Base-by-base conservation (phyloP, 2,113 vertebrate genomes). In the Xenopus borealis region DNA sequence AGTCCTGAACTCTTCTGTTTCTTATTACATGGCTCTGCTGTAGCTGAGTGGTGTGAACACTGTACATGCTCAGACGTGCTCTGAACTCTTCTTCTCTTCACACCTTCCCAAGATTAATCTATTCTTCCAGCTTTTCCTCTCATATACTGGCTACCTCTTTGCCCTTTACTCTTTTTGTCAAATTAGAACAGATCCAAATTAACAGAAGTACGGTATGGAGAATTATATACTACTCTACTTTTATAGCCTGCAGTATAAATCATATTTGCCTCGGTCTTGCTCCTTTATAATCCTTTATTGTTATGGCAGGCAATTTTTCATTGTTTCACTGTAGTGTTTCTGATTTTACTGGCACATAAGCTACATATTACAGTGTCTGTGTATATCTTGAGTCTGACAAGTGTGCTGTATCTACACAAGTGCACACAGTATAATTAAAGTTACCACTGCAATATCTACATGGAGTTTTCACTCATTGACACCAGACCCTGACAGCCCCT, bases 261-360 rank as follows among this genome's bases (percentile, higher is more conserved):
- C 18, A 13, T 13, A 61, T 52, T 23, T 65, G 62, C 19, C 14
- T 40, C 30, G 59, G 52, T 59, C 19, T 58, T 66, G 55, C 57
- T 19, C 53, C 33, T 73, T 73, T 66, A 66, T 47, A 65, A 73
- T 65, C 61, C 47, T 72, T 44, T 9, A 19, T 66, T 57, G 27
- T 57, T 46, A 62, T 61, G 5, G 33, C 33, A 40, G 33, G 33
- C 33, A 40, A 40, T 40, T 40, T 40, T 40, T 40, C 33, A 40
- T 9, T 40, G 33, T 40, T 40, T 9, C 33, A 40, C 33, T 40
- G 33, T 40, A 40, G 33, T 40, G 33, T 40, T 40, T 40, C 33
- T 40, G 33, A 40, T 6, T 40, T 40, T 40, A 40, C 33, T 40
- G 33, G 33, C 33, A 40, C 33, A 40, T 40, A 40, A 40, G 6